Evolutionary conservation across 2,888 invertebrate species (phyloP).

Genomic region (Megamerina dolium): DNA sequence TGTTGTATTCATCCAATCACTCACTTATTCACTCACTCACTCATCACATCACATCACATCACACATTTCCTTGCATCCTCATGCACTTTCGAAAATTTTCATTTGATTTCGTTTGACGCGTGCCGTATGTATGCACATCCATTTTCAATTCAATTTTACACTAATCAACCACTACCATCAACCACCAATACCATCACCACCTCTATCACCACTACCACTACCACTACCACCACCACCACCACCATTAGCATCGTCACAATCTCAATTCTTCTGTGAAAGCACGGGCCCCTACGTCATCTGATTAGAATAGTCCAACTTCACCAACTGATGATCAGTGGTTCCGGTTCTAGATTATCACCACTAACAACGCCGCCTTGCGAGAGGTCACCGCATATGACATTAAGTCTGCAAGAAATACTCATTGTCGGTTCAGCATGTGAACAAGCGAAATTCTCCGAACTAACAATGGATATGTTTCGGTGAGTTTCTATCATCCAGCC

Average conservation of each 20-base stretch:
- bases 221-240: constrained; percentile 17
- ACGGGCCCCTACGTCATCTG: constrained; percentile 47
- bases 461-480: constrained; percentile 94
- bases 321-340: constrained; percentile 46
- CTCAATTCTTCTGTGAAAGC: constrained; percentile 51
- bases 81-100: constrained; percentile 21
- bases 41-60: constrained; percentile 3
- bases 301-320: constrained; percentile 49
- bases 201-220: constrained; percentile 2
- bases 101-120: constrained; percentile 16
- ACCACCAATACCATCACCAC: neutral
- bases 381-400: constrained; percentile 76
- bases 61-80: constrained; percentile 7
- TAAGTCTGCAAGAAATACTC: constrained; percentile 86
- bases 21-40: constrained; percentile 25
- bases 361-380: constrained; percentile 83
- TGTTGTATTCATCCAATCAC: no score
- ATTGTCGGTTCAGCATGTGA: constrained; percentile 90
- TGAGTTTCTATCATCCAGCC: constrained; percentile 25
- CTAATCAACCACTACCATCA: no score
- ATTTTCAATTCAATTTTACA: no score
- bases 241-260: constrained; percentile 47
- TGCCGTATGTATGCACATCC: constrained; percentile 1
- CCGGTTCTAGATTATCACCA: constrained; percentile 66
- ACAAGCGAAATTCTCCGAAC: constrained; percentile 93